Conservation (phyloP, 2,888 invertebrate genomes). For the Helicoverpa assulta region DNA sequence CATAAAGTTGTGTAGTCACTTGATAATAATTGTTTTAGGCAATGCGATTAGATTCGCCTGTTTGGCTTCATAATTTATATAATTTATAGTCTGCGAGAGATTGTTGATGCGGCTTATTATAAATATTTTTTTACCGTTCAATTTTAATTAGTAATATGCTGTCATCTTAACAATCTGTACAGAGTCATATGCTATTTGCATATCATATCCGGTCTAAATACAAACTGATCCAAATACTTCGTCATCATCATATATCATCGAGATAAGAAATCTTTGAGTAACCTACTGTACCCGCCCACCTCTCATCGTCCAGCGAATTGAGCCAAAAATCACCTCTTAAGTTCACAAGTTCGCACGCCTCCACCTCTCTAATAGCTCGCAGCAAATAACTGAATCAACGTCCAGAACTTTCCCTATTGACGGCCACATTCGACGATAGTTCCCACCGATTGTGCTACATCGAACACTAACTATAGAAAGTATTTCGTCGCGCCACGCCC, state of each 20-base stretch:
- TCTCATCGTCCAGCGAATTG: slow-evolving; percentile 25
- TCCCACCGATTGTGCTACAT: slow-evolving; percentile 73
- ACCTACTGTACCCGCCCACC: slow-evolving; percentile 1
- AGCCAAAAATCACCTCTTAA: slow-evolving; percentile 46
- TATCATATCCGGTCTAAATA: background rate
- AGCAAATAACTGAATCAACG: slow-evolving; percentile 56
- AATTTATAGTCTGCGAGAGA: too few relatives aligned
- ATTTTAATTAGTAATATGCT: too few relatives aligned
- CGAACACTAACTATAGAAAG: slow-evolving; percentile 74
- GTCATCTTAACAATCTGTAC: too few relatives aligned
- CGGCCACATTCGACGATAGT: slow-evolving; percentile 69
- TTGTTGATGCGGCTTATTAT: too few relatives aligned
- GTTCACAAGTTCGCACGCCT: slow-evolving; percentile 43
- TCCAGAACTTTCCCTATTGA: slow-evolving; percentile 59
- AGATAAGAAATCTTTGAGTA: slow-evolving; percentile 29
- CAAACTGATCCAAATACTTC: background rate
- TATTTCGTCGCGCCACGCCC: slow-evolving; percentile 70
- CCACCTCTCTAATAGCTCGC: slow-evolving; percentile 47
- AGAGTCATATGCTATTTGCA: too few relatives aligned
- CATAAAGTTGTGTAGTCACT: too few relatives aligned
- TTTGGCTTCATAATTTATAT: too few relatives aligned
- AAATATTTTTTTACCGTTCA: too few relatives aligned
- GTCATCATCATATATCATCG: background rate
- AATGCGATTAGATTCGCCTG: too few relatives aligned
- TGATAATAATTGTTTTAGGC: background rate